Base-by-base conservation (phyloP, 2,888 invertebrate genomes). In the Melanchra persicariae region DNA sequence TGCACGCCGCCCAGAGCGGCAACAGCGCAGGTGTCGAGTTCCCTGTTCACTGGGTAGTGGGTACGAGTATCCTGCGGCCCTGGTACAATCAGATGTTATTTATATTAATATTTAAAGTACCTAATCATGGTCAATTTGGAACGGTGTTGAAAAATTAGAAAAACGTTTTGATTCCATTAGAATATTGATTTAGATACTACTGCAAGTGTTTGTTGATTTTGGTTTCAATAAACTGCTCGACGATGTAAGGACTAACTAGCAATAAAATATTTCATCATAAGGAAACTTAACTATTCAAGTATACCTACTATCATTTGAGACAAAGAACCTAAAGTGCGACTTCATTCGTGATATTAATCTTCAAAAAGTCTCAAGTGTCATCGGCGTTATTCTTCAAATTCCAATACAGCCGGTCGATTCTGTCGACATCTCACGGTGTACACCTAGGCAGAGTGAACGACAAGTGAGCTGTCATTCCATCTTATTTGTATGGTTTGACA, bases 1-100 rank as follows among this genome's bases (percentile, higher is more conserved):
- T 82, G 86, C 87, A 75, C 77, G 79, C 76, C 34, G 78, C 66
- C 34, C 70, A 47, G 70, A 83, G 73, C 73, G 89, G 90, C 90
- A 90, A 90, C 90, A 81, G 85, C 88, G 66, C 70, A 67, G 61
- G 77, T 79, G 77, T 83, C 77, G 52, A 40, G 74, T 82, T 78
- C 79, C 73, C 74, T 70, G 79, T 61, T 62, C 72, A 22, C 55
- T 54, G 49, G 58, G 61, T 26, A n/a, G n/a, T 65, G 67, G 45
- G 8, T 19, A 45, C 19, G 67, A 24, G 63, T 52, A 61, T 72
- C 71, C 79, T 76, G 63, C 55, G 63, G 45, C 51, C 59, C 70
- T 73, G 58, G 67, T 81, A 64, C 47, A 17, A 55, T 61, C 12
- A 47, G 22, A 62, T 51, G 45, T 49, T 55, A 55, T 57, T 64